Evolutionary conservation across 2,888 invertebrate genomes (phyloP).

Genomic region (Invenusta paracnida): DNA sequence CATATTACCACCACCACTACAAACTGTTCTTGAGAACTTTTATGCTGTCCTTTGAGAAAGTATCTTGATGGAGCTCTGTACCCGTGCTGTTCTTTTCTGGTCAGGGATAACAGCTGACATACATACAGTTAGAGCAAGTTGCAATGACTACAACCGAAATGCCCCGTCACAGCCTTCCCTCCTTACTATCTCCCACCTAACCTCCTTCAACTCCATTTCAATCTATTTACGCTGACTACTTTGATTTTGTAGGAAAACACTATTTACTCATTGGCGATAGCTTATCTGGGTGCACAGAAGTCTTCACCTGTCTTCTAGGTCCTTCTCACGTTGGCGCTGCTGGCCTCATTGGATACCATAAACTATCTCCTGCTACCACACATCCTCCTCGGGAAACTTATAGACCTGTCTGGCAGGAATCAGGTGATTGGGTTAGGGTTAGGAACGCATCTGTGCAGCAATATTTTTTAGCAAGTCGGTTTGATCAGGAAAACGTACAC

Average conservation of each 20-base stretch:
- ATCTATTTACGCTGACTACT: slow-evolving; percentile 45
- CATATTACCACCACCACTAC: background rate
- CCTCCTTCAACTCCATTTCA: slow-evolving; percentile 43
- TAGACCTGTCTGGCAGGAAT: no score
- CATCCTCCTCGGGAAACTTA: no score
- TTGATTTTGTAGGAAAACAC: slow-evolving; percentile 45
- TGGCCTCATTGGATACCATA: slow-evolving; percentile 35
- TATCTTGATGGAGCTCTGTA: background rate
- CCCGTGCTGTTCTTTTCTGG: background rate
- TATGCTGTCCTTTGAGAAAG: background rate
- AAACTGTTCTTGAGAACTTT: background rate
- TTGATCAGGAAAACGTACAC: no score
- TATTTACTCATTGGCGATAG: slow-evolving; percentile 47
- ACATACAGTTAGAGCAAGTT: background rate
- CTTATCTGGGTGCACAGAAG: slow-evolving; percentile 47
- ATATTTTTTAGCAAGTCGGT: no score
- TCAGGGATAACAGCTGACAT: slow-evolving; percentile 17
- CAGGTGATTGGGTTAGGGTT: no score
- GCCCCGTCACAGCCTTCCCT: background rate
- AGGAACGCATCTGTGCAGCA: no score
- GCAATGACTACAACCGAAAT: slow-evolving; percentile 6
- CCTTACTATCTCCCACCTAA: background rate
- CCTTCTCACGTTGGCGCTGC: slow-evolving; percentile 44
- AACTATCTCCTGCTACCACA: no score
- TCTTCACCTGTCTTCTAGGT: slow-evolving; percentile 5